Evolutionary conservation across 2,113 vertebrate species (phyloP).

Genomic region (Mobula hypostoma): DNA sequence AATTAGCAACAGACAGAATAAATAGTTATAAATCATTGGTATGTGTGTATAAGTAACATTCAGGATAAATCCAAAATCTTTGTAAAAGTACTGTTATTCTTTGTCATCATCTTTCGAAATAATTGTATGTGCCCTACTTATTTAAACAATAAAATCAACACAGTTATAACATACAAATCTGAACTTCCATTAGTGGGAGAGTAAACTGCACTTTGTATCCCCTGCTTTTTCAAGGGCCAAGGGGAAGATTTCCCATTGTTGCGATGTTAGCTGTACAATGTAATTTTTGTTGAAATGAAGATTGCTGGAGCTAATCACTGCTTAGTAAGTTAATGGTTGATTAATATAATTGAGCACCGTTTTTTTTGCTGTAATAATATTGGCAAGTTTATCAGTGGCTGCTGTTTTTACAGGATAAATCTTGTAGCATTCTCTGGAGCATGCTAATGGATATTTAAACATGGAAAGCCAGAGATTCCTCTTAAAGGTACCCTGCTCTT

Average conservation of each 20-base stretch:
- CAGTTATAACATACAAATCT: background rate
- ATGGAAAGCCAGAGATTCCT: background rate
- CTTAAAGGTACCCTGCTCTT: background rate
- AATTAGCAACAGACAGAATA: slow-evolving; percentile 17
- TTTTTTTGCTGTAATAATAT: background rate
- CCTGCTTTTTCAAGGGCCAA: too few relatives aligned
- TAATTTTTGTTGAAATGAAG: background rate
- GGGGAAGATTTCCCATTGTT: background rate
- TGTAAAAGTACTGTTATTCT: too few relatives aligned
- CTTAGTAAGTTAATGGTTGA: background rate
- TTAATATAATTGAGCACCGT: background rate
- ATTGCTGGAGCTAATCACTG: background rate
- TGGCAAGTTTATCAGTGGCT: background rate
- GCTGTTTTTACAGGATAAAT: background rate
- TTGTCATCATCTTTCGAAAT: background rate
- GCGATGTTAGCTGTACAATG: background rate
- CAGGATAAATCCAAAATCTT: background rate
- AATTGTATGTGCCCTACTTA: background rate
- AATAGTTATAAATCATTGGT: background rate
- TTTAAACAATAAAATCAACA: background rate
- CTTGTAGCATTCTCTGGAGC: background rate
- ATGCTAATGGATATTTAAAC: background rate
- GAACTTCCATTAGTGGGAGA: background rate
- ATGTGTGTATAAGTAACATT: background rate
- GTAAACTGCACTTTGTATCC: background rate